Conservation (phyloP, 1,140 invertebrate species). For the Drosophila equinoxialis region DNA sequence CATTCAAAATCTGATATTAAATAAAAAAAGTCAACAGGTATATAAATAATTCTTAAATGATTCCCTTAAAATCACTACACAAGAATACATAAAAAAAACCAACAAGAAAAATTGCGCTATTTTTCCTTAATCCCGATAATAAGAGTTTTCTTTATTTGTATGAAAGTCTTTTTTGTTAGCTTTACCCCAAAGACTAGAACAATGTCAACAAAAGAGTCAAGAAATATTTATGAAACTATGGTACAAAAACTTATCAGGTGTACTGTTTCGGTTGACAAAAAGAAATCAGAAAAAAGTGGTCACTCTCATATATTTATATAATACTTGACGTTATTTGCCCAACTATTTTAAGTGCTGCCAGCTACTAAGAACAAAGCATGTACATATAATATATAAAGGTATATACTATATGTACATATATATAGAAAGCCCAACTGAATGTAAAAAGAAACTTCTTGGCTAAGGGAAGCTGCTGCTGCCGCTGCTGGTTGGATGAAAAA, state of each 20-base stretch:
- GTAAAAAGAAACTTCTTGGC: constrained; percentile 59
- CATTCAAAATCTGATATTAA: no score
- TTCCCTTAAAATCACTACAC: no score
- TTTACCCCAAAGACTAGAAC: no score
- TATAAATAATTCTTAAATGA: no score
- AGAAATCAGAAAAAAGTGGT: constrained; percentile 4
- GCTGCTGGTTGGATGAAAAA: constrained; percentile 42
- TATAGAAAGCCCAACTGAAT: constrained; percentile 20
- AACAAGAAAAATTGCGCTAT: no score
- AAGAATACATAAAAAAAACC: no score
- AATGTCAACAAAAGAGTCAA: background rate
- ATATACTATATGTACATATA: background rate
- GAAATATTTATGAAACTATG: background rate
- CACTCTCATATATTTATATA: constrained; percentile 63
- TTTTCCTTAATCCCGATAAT: no score
- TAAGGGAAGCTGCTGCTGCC: constrained; percentile 44
- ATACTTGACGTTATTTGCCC: constrained; percentile 57
- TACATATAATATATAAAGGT: background rate
- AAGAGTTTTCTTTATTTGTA: no score
- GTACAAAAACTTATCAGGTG: background rate
- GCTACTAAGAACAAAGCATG: constrained; percentile 29
- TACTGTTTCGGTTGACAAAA: background rate
- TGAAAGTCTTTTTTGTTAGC: no score
- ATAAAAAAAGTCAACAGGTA: no score
- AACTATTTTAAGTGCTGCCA: constrained; percentile 64